Percentiles rank a stretch among this genome's conserved stretches.
phyloP scores from a whole-genome alignment of 2,113 vertebrate species.

The Cricetomys ansorgei region DNA sequence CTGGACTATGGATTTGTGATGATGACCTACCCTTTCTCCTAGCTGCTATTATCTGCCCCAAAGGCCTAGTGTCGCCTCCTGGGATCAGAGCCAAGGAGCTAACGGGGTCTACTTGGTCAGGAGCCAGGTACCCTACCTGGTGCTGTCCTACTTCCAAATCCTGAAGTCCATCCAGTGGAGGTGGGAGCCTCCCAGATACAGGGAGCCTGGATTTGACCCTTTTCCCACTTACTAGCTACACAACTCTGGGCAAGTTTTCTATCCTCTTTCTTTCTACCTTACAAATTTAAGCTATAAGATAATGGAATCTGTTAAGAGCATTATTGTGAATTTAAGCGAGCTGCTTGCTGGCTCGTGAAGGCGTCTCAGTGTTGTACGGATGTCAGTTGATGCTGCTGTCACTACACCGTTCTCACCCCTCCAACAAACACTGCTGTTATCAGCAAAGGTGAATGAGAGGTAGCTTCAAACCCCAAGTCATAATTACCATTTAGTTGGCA shows the following conservation, averaged over 20 bases:
- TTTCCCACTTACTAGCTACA: neutral
- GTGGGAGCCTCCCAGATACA: neutral
- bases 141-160: neutral
- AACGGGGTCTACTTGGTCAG: neutral
- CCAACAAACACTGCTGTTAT: neutral
- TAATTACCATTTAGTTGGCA: neutral
- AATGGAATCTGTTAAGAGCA: conserved; percentile 19
- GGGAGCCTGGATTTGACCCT: neutral
- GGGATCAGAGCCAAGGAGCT: neutral
- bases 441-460: neutral
- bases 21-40: neutral
- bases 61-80: conserved; percentile 19
- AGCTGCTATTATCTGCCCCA: neutral
- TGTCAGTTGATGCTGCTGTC: neutral
- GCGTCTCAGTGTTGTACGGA: conserved; percentile 24
- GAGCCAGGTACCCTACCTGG: neutral
- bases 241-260: conserved; percentile 24
- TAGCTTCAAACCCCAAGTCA: neutral
- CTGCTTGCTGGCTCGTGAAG: conserved; percentile 37
- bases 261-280: conserved; percentile 13
- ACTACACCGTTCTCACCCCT: neutral
- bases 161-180: neutral
- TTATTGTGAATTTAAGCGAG: conserved; percentile 65
- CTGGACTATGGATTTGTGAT: neutral
- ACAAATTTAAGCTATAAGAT: conserved; percentile 46